phyloP scores from a whole-genome alignment of 2,113 vertebrate genomes.

The Macquaria ambigua region DNA sequence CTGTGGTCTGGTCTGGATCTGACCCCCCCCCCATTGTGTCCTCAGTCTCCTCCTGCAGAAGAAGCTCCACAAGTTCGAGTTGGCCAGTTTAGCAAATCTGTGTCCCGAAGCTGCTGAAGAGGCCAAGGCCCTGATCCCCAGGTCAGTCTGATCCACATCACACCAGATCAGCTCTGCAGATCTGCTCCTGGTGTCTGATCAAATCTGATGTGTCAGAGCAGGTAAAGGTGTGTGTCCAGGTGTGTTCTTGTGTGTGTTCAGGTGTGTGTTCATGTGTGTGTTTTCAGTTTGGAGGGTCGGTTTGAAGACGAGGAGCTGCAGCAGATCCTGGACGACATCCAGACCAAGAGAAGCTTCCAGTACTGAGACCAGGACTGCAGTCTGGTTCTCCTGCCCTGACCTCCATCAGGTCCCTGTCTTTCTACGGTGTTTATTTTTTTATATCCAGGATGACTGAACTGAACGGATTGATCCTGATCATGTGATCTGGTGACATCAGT shows the following conservation, averaged over 20 bases:
- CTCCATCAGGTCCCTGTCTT: not conserved
- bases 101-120: conserved; percentile 98
- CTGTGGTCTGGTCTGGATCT: conserved; percentile 7
- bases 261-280: not conserved
- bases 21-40: not conserved
- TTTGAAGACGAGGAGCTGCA: conserved; percentile 98
- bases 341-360: conserved; percentile 98
- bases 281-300: conserved; percentile 91
- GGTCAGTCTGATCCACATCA: conserved; percentile 80
- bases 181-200: no score
- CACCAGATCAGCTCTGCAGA: no score
- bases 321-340: conserved; percentile 98
- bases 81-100: conserved; percentile 97
- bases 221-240: no score
- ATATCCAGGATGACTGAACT: not conserved
- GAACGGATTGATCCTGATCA: not conserved
- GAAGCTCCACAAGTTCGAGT: conserved; percentile 97
- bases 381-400: not conserved
- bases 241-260: not conserved
- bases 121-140: conserved; percentile 97
- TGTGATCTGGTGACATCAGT: conserved; percentile 19
- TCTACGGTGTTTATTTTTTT: not conserved
- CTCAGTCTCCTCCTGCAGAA: conserved; percentile 95
- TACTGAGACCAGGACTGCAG: conserved; percentile 80
- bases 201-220: no score